Evolutionary conservation across 2,797 vertebrate species (phyloP).

Genomic region (Pangasius mekongensis): DNA sequence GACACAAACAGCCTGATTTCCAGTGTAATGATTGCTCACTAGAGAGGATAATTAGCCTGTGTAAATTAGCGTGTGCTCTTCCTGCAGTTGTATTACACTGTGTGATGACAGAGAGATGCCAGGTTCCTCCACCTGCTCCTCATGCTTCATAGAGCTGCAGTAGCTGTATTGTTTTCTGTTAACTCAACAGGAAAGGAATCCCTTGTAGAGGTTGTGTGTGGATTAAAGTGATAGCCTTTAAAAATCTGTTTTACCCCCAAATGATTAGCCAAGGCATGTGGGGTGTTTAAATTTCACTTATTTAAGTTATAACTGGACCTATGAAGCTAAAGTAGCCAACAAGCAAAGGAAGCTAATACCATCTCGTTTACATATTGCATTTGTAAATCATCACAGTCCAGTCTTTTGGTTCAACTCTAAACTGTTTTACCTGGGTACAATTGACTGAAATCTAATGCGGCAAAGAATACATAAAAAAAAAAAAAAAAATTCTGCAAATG

Average conservation of each 20-base stretch:
- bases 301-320: neutral
- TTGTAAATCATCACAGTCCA: neutral
- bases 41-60: constrained; percentile 27
- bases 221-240: neutral
- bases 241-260: neutral
- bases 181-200: neutral
- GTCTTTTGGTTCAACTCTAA: neutral
- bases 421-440: neutral
- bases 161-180: neutral
- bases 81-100: neutral
- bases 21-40: constrained; percentile 4
- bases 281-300: neutral
- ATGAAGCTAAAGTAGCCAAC: neutral
- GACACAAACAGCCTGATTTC: constrained; percentile 37
- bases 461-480: neutral
- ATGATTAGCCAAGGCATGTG: neutral
- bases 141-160: neutral
- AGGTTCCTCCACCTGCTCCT: constrained; percentile 21
- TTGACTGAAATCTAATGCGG: neutral
- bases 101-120: constrained; percentile 7
- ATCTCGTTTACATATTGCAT: neutral
- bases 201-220: neutral
- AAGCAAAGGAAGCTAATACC: neutral
- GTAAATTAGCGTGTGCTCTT: constrained; percentile 20
- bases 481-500: neutral